Evolutionary conservation across 2,113 vertebrate species (phyloP).

Genomic region (Psilopsiagon aurifrons): DNA sequence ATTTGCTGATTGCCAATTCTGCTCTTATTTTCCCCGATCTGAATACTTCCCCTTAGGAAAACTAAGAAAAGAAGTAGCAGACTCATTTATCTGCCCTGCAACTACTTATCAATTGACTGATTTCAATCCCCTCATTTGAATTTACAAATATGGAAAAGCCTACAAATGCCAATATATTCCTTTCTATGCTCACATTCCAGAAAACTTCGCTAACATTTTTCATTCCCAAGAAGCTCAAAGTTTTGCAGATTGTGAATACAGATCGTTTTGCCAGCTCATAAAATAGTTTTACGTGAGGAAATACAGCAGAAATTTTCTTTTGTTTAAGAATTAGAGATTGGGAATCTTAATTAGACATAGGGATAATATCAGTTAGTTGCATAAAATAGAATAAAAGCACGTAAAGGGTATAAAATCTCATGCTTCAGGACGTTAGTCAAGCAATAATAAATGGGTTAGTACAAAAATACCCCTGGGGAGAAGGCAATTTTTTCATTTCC

Average conservation of each 20-base stretch:
- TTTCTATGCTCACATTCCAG: background rate
- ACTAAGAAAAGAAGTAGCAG: background rate
- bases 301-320: background rate
- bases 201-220: slow-evolving; percentile 27
- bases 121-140: slow-evolving; percentile 26
- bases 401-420: slow-evolving; percentile 21
- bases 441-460: slow-evolving; percentile 38
- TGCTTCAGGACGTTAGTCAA: slow-evolving; percentile 43
- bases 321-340: slow-evolving; percentile 22
- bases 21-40: slow-evolving; percentile 15
- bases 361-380: slow-evolving; percentile 30
- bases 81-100: background rate
- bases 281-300: slow-evolving; percentile 33
- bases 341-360: slow-evolving; percentile 43
- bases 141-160: slow-evolving; percentile 5
- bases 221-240: background rate
- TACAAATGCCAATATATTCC: background rate
- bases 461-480: slow-evolving; percentile 33
- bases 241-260: slow-evolving; percentile 31
- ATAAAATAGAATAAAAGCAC: slow-evolving; percentile 12
- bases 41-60: background rate
- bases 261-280: slow-evolving; percentile 11
- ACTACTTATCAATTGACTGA: slow-evolving; percentile 1
- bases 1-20: slow-evolving; percentile 5
- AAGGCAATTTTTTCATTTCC: slow-evolving; percentile 49